phyloP scores from a whole-genome alignment of 2,888 invertebrate species.

The Hydropsyche betteni region DNA sequence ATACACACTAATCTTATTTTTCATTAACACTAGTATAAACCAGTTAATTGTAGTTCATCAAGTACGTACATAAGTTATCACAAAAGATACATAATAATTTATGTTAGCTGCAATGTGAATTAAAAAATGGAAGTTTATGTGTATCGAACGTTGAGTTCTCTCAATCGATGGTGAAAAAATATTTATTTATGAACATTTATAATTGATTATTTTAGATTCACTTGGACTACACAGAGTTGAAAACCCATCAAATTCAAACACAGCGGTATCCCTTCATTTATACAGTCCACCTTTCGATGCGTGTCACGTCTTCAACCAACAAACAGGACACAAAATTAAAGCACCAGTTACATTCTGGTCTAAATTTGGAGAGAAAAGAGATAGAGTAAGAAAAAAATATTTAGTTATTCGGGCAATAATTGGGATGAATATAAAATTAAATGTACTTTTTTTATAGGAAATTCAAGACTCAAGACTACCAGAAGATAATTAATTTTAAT shows the following conservation, averaged over 20 bases:
- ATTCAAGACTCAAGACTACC: constrained; percentile 48
- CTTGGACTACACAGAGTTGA: constrained; percentile 96
- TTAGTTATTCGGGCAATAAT: no score
- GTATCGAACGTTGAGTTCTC: neutral
- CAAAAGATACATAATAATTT: neutral
- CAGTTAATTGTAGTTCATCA: neutral
- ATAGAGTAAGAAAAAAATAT: constrained; percentile 65
- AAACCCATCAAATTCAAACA: constrained; percentile 88
- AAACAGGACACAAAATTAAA: constrained; percentile 79
- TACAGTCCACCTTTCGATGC: constrained; percentile 93
- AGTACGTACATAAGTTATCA: neutral
- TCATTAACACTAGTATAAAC: neutral
- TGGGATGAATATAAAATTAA: neutral
- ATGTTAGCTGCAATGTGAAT: neutral
- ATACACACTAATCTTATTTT: neutral
- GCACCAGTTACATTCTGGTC: constrained; percentile 90
- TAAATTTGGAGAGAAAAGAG: constrained; percentile 82
- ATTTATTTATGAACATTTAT: neutral
- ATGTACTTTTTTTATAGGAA: constrained; percentile 44
- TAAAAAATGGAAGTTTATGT: neutral
- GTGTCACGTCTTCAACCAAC: constrained; percentile 91
- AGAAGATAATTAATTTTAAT: constrained; percentile 47
- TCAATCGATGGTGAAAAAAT: neutral
- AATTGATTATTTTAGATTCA: constrained; percentile 72
- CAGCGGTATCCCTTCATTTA: constrained; percentile 91